These are phyloP conservation scores for Urechis unicinctus DNA, from an alignment of 2,888 invertebrate species.

Conservation along the genomic window DNA sequence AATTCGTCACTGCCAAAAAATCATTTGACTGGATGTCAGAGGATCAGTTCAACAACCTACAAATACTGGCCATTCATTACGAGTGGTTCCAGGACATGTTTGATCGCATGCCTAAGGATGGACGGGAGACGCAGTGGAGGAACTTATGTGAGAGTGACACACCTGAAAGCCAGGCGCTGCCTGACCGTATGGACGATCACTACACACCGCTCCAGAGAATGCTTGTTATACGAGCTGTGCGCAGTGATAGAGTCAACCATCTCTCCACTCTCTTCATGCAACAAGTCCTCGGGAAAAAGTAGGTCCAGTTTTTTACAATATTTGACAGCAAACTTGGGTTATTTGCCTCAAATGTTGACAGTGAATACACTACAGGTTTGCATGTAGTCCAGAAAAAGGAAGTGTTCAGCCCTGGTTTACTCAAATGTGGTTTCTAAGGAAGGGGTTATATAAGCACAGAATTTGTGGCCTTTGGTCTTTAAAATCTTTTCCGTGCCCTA, in stretches of 20 bases:
- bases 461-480: too few species aligned
- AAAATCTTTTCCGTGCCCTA: too few species aligned
- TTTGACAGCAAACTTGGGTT: too few species aligned
- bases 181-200: constrained; percentile 47
- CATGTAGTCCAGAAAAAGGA: too few species aligned
- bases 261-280: constrained; percentile 39
- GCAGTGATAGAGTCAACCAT: constrained; percentile 45
- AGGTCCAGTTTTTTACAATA: constrained; percentile 2
- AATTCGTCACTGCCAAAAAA: constrained; percentile 37
- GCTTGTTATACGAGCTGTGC: constrained; percentile 44
- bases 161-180: constrained; percentile 41
- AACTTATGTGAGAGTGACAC: constrained; percentile 46
- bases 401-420: too few species aligned
- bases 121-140: constrained; percentile 49
- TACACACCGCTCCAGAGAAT: constrained; percentile 44
- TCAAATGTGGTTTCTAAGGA: too few species aligned
- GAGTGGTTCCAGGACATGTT: constrained; percentile 51
- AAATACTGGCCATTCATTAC: constrained; percentile 47
- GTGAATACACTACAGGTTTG: too few species aligned
- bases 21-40: constrained; percentile 53
- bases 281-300: constrained; percentile 35
- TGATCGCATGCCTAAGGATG: constrained; percentile 45
- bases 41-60: constrained; percentile 49
- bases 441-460: too few species aligned
- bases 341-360: too few species aligned